Conservation (phyloP, 2,797 vertebrate genomes). For the Cirrhinus mrigala region DNA sequence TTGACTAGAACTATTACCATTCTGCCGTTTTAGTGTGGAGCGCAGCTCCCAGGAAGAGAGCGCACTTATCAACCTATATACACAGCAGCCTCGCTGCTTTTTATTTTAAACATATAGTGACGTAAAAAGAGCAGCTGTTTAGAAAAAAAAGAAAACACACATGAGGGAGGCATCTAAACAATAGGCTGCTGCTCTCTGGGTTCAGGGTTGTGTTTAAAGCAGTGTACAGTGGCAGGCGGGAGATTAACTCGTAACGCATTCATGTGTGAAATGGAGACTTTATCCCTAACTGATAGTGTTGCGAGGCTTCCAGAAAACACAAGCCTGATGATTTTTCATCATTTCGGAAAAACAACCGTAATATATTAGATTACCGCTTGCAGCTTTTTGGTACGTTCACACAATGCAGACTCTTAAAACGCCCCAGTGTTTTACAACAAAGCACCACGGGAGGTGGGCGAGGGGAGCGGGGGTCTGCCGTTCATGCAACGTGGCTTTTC, state of each 20-base stretch:
- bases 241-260: slow-evolving; percentile 82
- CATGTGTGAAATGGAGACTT: slow-evolving; percentile 86
- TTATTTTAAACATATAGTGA: slow-evolving; percentile 62
- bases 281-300: slow-evolving; percentile 78
- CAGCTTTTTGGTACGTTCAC: slow-evolving; percentile 61
- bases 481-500: slow-evolving; percentile 43
- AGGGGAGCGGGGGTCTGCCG: slow-evolving; percentile 8
- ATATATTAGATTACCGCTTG: slow-evolving; percentile 74
- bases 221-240: slow-evolving; percentile 78
- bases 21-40: slow-evolving; percentile 69
- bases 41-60: slow-evolving; percentile 61
- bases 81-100: slow-evolving; percentile 11
- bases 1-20: slow-evolving; percentile 72
- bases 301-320: slow-evolving; percentile 74
- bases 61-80: slow-evolving; percentile 43
- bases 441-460: slow-evolving; percentile 47
- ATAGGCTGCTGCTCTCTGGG: slow-evolving; percentile 60
- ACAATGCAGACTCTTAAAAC: slow-evolving; percentile 69
- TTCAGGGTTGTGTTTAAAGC: slow-evolving; percentile 64
- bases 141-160: slow-evolving; percentile 37
- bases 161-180: slow-evolving; percentile 62
- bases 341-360: slow-evolving; percentile 71
- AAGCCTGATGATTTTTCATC: slow-evolving; percentile 68
- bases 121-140: slow-evolving; percentile 61
- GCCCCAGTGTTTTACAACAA: slow-evolving; percentile 64